Evolutionary conservation across 1,140 invertebrate genomes (phyloP).

Genomic region (Heliothis subflexa): DNA sequence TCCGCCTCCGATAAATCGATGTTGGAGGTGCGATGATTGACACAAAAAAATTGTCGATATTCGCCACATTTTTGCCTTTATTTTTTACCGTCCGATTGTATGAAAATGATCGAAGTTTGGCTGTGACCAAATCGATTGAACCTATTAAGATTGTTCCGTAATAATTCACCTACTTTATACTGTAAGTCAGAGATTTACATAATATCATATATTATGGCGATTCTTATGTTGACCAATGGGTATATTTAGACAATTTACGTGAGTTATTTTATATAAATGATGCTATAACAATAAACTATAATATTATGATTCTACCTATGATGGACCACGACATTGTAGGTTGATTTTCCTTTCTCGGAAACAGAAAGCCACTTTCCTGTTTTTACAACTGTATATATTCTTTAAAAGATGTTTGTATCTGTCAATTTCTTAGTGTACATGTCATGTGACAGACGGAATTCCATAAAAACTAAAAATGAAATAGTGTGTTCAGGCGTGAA

Average conservation of each 20-base stretch:
- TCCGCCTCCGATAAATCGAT: neutral
- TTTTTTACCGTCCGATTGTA: neutral
- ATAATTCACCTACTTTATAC: neutral
- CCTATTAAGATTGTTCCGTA: neutral
- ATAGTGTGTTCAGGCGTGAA: neutral
- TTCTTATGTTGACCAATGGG: constrained; percentile 15
- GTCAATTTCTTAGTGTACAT: too few species aligned
- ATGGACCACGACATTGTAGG: neutral
- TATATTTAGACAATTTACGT: constrained; percentile 2
- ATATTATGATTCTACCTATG: neutral
- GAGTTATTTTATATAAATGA: constrained; percentile 22
- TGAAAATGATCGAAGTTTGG: neutral
- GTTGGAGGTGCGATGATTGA: neutral
- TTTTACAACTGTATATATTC: neutral
- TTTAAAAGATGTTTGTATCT: too few species aligned
- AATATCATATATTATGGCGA: neutral
- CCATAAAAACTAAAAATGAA: neutral
- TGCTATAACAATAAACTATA: constrained; percentile 17
- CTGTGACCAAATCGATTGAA: constrained; percentile 7
- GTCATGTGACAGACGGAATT: neutral
- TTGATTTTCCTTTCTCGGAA: neutral
- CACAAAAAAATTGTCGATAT: neutral
- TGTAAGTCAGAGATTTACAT: constrained; percentile 25
- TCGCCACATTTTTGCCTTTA: neutral
- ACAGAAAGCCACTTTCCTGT: neutral